Evolutionary conservation across 2,797 vertebrate species (phyloP).

Genomic region (Cichlasoma orientale): DNA sequence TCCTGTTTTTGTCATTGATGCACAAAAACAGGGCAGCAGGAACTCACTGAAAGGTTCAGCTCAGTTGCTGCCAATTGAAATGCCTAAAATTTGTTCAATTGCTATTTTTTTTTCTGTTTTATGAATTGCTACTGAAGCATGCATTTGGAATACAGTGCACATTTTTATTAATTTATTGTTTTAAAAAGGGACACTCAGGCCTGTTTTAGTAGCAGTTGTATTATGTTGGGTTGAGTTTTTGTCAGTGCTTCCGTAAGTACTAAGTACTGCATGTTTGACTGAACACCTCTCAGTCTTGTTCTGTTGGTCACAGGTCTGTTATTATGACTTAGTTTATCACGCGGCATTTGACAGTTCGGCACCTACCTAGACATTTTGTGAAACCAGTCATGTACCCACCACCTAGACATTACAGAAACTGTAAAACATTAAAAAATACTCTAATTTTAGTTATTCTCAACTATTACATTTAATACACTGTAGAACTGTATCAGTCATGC

Average conservation of each 20-base stretch:
- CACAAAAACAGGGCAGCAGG: neutral
- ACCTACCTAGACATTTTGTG: constrained; percentile 71
- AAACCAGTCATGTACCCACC: constrained; percentile 43
- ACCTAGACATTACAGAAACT: constrained; percentile 75
- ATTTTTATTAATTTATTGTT: neutral
- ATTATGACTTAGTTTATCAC: constrained; percentile 2
- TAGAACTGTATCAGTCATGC: neutral
- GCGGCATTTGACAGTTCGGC: constrained; percentile 4
- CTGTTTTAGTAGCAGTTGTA: constrained; percentile 20
- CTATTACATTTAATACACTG: neutral
- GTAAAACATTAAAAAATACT: constrained; percentile 64
- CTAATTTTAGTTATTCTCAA: constrained; percentile 10
- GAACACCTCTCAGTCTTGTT: neutral
- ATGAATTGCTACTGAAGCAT: neutral
- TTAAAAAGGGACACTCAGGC: neutral
- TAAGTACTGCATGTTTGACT: neutral
- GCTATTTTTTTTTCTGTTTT: neutral
- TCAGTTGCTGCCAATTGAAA: neutral
- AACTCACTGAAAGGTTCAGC: neutral
- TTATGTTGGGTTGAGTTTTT: neutral
- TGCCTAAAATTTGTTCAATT: neutral
- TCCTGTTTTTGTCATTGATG: neutral
- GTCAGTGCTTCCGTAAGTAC: constrained; percentile 13
- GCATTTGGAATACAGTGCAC: constrained; percentile 8
- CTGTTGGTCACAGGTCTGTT: neutral